Evolutionary conservation across 64 coral and sea anemone genomes (phyloP), one percentile per base, ranked within the genome.

Genomic region (Montipora sp.): DNA sequence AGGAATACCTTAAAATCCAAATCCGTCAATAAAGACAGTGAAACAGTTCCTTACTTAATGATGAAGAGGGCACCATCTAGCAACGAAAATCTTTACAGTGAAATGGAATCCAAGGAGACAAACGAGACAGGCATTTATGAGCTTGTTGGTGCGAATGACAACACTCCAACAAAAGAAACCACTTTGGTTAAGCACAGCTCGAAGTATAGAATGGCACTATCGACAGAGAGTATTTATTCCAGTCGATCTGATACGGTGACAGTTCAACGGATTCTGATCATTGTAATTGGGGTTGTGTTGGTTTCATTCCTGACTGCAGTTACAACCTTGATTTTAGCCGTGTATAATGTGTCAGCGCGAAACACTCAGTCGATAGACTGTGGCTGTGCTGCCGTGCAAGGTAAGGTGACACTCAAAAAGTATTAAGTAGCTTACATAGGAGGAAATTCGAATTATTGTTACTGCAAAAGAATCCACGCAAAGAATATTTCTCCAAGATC

Each of bases 291-390:
- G 23, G 55, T 82, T 36, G 79, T 82, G 24, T 51, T 53, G 15
- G 79, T 65, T 45, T 59, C 57, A 7, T 65, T 81, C 57, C 79
- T 82, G 23, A 63, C 57, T 45, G 53, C 79, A 1, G 53, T 13
- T 21, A 53, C 79, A 19, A 81, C 79, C 44, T 81, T 81, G 51
- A 15, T 61, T 44, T 36, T 81, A 81, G 79, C 79, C 10, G 10
- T 81, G 14, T 57, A 60, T 22, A 15, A 61, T 81, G 43, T 81
- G 23, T 21, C 53, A 22, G 57, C 57, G 13, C 21, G 57, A 60
- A 61, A 60, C 55, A 7, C 23, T 43, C 24, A 9, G 22, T 11
- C 79, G 10, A 63, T 3, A 46, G 12, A 60, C 27, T 49, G 13
- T 78, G 75, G 14, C 27, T 49, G 13, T 78, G 75, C 13, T n/a